Conservation (phyloP, 2,797 vertebrate species). For the Cossypha polioptera region DNA sequence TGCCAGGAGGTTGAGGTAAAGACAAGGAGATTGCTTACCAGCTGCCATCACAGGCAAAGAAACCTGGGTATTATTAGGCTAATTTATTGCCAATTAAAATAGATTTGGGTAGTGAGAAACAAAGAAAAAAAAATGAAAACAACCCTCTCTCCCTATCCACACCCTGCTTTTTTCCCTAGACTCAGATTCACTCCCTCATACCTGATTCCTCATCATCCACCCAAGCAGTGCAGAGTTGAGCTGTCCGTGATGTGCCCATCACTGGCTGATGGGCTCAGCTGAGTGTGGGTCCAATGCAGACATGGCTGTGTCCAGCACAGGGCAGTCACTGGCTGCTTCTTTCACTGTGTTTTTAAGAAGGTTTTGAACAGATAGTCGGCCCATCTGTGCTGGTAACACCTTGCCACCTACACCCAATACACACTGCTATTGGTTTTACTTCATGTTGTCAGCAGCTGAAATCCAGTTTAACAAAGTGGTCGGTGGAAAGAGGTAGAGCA, state of each 20-base stretch:
- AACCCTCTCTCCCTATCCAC: accelerated
- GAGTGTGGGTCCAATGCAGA: not conserved
- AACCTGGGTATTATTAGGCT: not conserved
- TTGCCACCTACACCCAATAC: not conserved
- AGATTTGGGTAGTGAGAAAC: not conserved
- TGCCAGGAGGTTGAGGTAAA: not conserved
- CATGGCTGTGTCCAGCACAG: accelerated
- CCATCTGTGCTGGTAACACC: accelerated
- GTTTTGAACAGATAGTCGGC: not conserved
- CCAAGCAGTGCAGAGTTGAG: accelerated
- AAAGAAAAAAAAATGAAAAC: not conserved
- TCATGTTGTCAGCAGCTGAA: not conserved
- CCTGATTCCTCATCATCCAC: accelerated
- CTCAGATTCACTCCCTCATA: not conserved
- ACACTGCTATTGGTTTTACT: not conserved
- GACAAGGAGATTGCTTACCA: not conserved
- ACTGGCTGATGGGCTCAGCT: not conserved
- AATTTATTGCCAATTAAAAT: not conserved
- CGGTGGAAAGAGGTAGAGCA: not conserved
- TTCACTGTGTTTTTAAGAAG: not conserved
- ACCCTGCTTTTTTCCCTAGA: not conserved
- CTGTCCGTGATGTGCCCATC: accelerated
- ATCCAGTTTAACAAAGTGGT: not conserved
- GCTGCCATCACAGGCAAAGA: not conserved
- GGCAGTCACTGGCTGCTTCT: not conserved